Evolutionary conservation across 92 coral and sea anemone species (phyloP).

Genomic region (Epizoanthus rinbou): DNA sequence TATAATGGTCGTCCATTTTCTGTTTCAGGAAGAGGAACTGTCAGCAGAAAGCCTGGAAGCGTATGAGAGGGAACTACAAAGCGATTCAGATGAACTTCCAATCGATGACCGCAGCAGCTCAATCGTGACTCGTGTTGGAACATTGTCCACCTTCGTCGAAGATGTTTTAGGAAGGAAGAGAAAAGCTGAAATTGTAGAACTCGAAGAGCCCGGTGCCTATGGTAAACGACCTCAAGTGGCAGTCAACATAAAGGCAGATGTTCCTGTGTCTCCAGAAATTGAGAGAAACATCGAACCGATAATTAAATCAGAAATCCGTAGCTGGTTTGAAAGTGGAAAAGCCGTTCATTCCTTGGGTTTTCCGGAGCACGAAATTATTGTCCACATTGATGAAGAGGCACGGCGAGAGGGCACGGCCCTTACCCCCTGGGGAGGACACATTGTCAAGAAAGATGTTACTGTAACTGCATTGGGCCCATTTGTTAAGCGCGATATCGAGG

Average conservation of each 20-base stretch:
- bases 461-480: slow-evolving; percentile 88
- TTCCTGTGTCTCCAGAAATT: slow-evolving; percentile 76
- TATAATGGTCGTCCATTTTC: too few species aligned
- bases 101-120: slow-evolving; percentile 51
- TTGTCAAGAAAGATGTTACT: slow-evolving; percentile 90
- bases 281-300: slow-evolving; percentile 94
- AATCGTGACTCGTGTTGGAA: slow-evolving; percentile 56
- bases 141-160: slow-evolving; percentile 81
- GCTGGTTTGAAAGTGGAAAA: slow-evolving; percentile 93
- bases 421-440: slow-evolving; percentile 86
- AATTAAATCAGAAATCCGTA: slow-evolving; percentile 93
- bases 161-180: slow-evolving; percentile 90
- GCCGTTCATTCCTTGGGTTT: slow-evolving; percentile 71
- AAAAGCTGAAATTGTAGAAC: slow-evolving; percentile 62
- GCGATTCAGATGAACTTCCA: slow-evolving; percentile 50
- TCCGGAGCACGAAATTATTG: slow-evolving; percentile 86
- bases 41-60: slow-evolving; percentile 73
- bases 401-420: slow-evolving; percentile 79
- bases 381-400: slow-evolving; percentile 82
- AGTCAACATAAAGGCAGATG: slow-evolving; percentile 82
- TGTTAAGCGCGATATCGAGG: slow-evolving; percentile 83
- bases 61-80: slow-evolving; percentile 77
- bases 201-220: slow-evolving; percentile 75
- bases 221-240: slow-evolving; percentile 85
- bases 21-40: slow-evolving; percentile 64